phyloP scores from a whole-genome alignment of 1,140 invertebrate species.

The Onthophagus taurus region DNA sequence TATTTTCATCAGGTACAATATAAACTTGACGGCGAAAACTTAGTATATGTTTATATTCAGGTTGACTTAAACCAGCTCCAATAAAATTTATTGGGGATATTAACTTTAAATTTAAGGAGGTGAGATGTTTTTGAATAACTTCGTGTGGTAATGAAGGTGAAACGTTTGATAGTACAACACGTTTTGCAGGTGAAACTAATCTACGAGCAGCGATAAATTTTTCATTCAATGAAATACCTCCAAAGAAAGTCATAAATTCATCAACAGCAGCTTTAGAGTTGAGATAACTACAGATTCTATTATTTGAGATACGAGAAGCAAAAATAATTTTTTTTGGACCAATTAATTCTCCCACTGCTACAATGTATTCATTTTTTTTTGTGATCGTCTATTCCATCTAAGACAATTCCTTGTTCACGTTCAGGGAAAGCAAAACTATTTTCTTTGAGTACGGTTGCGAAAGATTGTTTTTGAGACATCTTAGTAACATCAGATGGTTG shows the following conservation, averaged over 20 bases:
- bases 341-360: conserved; percentile 6
- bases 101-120: conserved; percentile 1
- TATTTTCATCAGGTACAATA: conserved; percentile 4
- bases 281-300: conserved; percentile 18
- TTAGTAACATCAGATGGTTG: too few relatives aligned
- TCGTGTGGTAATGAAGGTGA: conserved; percentile 9
- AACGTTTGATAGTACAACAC: conserved; percentile 13
- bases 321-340: conserved; percentile 12
- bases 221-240: background rate
- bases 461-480: too few relatives aligned
- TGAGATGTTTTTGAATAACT: conserved; percentile 6
- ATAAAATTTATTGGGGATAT: conserved; percentile 8
- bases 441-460: too few relatives aligned
- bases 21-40: conserved; percentile 13
- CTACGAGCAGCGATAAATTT: background rate
- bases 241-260: background rate
- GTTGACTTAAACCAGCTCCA: conserved; percentile 9
- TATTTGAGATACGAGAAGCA: conserved; percentile 32
- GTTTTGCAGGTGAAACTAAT: conserved; percentile 9
- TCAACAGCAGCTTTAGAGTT: background rate
- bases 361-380: conserved; percentile 7
- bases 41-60: conserved; percentile 11
- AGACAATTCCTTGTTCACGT: conserved; percentile 7
- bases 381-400: conserved; percentile 8
- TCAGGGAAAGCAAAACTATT: too few relatives aligned